Conservation (phyloP, 2,888 invertebrate species). For the Erynnis tages region DNA sequence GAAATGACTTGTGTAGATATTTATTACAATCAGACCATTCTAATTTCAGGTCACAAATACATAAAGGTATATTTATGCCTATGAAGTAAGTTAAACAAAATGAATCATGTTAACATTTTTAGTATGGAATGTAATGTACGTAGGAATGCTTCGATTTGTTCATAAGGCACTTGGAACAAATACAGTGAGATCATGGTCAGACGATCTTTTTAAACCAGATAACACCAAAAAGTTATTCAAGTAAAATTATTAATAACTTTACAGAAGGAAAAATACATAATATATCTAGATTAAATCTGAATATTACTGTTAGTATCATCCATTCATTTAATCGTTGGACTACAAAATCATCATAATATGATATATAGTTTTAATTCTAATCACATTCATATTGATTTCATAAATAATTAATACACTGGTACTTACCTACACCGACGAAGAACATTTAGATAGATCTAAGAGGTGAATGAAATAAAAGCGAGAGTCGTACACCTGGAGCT, state of each 20-base stretch:
- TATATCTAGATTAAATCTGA: conserved; percentile 17
- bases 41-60: background rate
- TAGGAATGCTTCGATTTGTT: conserved; percentile 75
- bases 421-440: conserved; percentile 41
- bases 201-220: conserved; percentile 35
- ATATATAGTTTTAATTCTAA: conserved; percentile 63
- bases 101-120: conserved; percentile 4
- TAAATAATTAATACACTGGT: conserved; percentile 51
- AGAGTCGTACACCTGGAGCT: background rate
- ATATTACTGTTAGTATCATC: conserved; percentile 25
- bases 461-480: background rate
- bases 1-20: background rate
- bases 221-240: conserved; percentile 24
- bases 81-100: conserved; percentile 1
- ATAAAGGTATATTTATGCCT: background rate
- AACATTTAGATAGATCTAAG: conserved; percentile 45
- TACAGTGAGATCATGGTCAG: conserved; percentile 58
- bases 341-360: conserved; percentile 55
- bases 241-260: conserved; percentile 8
- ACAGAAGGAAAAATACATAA: background rate
- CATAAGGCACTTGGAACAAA: conserved; percentile 80
- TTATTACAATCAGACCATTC: conserved; percentile 11
- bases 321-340: conserved; percentile 41
- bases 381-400: conserved; percentile 58
- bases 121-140: conserved; percentile 52